Conservation (phyloP, 2,888 invertebrate species). For the Idaea biselata region DNA sequence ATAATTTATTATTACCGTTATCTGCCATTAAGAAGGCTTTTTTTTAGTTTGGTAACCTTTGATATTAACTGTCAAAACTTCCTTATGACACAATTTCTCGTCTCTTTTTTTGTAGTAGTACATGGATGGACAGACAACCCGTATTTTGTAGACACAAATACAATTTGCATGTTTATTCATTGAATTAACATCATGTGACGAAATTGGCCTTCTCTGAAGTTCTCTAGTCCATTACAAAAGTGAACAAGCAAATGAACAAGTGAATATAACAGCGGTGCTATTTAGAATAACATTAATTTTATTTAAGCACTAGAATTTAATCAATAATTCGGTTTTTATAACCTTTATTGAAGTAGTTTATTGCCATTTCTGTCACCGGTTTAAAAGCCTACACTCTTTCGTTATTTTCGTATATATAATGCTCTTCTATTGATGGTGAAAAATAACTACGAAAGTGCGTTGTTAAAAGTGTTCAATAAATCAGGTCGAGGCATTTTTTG, state of each 20-base stretch:
- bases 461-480: no score
- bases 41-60: background rate
- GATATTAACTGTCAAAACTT: background rate
- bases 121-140: background rate
- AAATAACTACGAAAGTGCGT: no score
- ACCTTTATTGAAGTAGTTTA: background rate
- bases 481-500: no score
- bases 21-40: no score
- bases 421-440: background rate
- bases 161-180: slow-evolving; percentile 41
- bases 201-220: slow-evolving; percentile 37
- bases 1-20: no score
- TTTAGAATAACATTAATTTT: background rate
- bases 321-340: background rate
- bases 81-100: slow-evolving; percentile 2
- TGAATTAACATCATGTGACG: slow-evolving; percentile 53
- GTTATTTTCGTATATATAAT: background rate
- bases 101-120: background rate
- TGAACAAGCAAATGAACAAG: background rate
- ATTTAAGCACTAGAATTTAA: background rate
- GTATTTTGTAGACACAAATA: slow-evolving; percentile 16
- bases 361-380: background rate
- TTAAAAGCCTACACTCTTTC: background rate
- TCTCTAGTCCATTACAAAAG: slow-evolving; percentile 12
- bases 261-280: slow-evolving; percentile 1